These are phyloP conservation scores for Falcunculus frontatus DNA, from an alignment of 2,113 vertebrate species.

Conservation along the genomic window DNA sequence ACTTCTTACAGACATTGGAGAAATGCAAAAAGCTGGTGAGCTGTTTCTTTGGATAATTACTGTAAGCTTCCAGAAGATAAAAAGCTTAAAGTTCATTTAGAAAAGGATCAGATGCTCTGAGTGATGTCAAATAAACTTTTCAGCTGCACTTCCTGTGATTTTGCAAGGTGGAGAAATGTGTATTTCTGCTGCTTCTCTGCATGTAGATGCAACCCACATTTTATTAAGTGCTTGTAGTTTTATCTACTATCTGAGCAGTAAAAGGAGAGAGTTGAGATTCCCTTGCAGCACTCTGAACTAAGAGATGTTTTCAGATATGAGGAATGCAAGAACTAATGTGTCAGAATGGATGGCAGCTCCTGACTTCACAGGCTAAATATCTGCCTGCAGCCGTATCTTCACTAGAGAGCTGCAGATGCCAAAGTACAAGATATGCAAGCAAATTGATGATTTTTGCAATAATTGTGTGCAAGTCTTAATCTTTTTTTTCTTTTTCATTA, in stretches of 20 bases:
- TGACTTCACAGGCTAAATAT: neutral
- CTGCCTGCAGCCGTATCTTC: neutral
- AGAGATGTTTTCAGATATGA: neutral
- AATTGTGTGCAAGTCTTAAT: neutral
- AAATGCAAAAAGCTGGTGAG: neutral
- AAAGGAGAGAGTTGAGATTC: neutral
- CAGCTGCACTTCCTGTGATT: neutral
- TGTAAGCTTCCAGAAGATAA: neutral
- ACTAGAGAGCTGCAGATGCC: neutral
- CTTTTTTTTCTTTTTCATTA: neutral
- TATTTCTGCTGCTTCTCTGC: neutral
- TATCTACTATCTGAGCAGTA: neutral
- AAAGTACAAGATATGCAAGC: neutral
- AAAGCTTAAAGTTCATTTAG: neutral
- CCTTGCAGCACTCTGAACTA: neutral
- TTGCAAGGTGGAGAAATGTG: neutral
- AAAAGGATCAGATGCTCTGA: neutral
- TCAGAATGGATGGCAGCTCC: neutral
- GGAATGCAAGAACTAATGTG: neutral
- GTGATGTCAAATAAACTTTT: neutral
- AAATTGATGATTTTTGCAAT: neutral
- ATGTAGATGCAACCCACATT: neutral
- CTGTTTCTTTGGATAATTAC: neutral
- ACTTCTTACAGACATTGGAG: neutral
- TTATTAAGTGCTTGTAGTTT: neutral